Evolutionary conservation across 2,113 vertebrate genomes (phyloP), one percentile per base, ranked within the genome.

Genomic region (Megaceryle torquata): DNA sequence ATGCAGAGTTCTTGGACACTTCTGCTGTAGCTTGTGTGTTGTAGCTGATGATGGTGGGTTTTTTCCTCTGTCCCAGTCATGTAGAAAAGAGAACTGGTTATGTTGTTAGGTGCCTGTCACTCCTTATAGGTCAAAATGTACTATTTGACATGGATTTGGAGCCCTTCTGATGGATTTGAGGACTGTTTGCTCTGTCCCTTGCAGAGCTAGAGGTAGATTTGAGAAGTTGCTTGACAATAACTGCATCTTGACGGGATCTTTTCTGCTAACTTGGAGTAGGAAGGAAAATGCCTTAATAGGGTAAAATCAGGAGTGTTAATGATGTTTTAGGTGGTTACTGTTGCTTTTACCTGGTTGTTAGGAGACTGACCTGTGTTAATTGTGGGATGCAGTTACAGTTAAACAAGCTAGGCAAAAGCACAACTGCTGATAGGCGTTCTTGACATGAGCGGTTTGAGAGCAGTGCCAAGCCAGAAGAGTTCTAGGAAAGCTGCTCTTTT

Each of bases 131-230:
- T 6, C 24, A 59, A 54, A 28, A 15, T 59, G 51, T 19, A 1
- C 37, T n/a, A 1, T 28, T 18, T 31, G 51, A 8, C 15, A 4
- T 17, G 3, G 17, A 10, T 46, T 41, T 41, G 16, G 28, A 39
- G n/a, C 56, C 44, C n/a, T 53, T 4, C 1, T 1, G 20, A 13
- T 53, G 16, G 7, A 31, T 67, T 56, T 70, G 56, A 26, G 39
- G n/a, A 13, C 43, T 75, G 2, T 65, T 74, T n/a, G 39, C 24
- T 9, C 0, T 3, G 0, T 44, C 37, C 2, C 14, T 2, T 5
- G 5, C 19, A 4, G 10, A 20, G 53, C 54, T 37, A 25, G 29
- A 39, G 53, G 37, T 14, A 11, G 1, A 13, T 44, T 63, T 57
- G 43, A 33, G 16, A 41, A 12, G 3, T 83, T n/a, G 37, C 44